phyloP scores from a whole-genome alignment of 2,113 vertebrate species.

The Procapra przewalskii region DNA sequence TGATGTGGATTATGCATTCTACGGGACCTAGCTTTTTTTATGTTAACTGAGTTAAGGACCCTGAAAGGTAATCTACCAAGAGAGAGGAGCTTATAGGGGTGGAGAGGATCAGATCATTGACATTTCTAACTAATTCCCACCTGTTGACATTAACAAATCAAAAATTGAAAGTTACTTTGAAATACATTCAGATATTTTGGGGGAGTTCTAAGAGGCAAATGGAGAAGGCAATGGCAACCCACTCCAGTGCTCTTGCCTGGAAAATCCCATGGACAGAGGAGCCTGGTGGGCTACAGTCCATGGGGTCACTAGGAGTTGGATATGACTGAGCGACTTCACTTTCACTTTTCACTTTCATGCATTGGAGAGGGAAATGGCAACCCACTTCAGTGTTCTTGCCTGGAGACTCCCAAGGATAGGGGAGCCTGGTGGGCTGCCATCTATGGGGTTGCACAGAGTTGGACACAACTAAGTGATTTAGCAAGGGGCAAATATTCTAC shows the following conservation, averaged over 20 bases:
- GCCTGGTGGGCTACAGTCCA: too few relatives aligned
- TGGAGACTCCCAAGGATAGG: rapidly evolving
- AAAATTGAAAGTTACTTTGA: neutral
- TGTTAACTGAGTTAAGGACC: neutral
- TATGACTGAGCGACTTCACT: too few relatives aligned
- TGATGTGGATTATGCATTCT: neutral
- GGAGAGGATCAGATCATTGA: neutral
- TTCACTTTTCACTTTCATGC: too few relatives aligned
- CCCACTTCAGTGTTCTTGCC: too few relatives aligned
- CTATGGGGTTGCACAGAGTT: rapidly evolving
- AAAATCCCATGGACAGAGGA: too few relatives aligned
- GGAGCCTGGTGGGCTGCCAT: too few relatives aligned
- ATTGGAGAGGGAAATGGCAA: too few relatives aligned
- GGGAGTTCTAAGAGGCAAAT: too few relatives aligned
- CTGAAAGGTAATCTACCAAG: neutral
- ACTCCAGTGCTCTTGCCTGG: too few relatives aligned
- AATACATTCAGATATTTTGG: neutral
- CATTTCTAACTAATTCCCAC: neutral
- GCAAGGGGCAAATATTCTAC: neutral
- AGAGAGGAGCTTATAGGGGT: neutral
- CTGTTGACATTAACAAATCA: neutral
- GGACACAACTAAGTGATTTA: rapidly evolving
- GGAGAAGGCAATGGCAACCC: too few relatives aligned
- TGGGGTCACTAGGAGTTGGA: rapidly evolving
- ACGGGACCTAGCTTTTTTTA: too few relatives aligned